Conservation (phyloP, 2,888 invertebrate genomes). For the Meliscaeva auricollis region DNA sequence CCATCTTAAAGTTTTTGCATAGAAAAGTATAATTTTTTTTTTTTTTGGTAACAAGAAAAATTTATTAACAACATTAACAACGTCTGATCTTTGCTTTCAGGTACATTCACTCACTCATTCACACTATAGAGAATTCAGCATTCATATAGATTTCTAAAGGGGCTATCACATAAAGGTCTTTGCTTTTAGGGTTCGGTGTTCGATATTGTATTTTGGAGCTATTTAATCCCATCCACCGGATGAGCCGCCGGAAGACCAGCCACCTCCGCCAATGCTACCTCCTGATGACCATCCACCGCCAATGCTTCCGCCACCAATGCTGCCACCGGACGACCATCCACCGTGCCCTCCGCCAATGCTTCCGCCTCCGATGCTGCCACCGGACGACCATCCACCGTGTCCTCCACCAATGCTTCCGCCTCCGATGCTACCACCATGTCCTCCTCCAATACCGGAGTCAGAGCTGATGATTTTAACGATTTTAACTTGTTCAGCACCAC, state of each 20-base stretch:
- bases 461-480: slow-evolving; percentile 68
- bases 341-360: slow-evolving; percentile 66
- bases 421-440: slow-evolving; percentile 56
- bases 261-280: slow-evolving; percentile 69
- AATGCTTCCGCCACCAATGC: slow-evolving; percentile 63
- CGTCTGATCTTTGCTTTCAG: slow-evolving; percentile 69
- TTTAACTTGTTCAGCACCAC: slow-evolving; percentile 65
- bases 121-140: slow-evolving; percentile 43
- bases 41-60: slow-evolving; percentile 58
- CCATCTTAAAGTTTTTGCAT: neutral
- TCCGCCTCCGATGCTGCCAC: slow-evolving; percentile 61
- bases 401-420: slow-evolving; percentile 66
- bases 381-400: slow-evolving; percentile 62
- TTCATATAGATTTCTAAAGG: slow-evolving; percentile 44
- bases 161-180: slow-evolving; percentile 69
- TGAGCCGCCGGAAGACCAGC: slow-evolving; percentile 45
- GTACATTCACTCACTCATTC: slow-evolving; percentile 69
- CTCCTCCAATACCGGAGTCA: slow-evolving; percentile 66
- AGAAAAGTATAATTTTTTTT: neutral
- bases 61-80: slow-evolving; percentile 74
- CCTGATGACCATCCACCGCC: slow-evolving; percentile 61
- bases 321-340: slow-evolving; percentile 63
- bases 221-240: slow-evolving; percentile 59
- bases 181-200: slow-evolving; percentile 48
- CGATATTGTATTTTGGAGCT: neutral